Conservation (phyloP, 2,797 vertebrate species). For the Phataginus tricuspis region DNA sequence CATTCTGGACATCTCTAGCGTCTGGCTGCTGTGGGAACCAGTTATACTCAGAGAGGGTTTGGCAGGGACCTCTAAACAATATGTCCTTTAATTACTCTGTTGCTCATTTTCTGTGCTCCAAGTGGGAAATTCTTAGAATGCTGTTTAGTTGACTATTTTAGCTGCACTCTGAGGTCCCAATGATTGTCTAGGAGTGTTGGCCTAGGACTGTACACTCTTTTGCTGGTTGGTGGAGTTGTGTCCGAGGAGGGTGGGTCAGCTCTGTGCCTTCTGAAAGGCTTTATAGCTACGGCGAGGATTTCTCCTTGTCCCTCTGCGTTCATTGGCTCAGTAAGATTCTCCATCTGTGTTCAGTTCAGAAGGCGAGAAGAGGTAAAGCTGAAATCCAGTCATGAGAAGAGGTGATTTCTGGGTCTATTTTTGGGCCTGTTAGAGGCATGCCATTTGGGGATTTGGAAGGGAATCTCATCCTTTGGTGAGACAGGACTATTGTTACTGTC, state of each 20-base stretch:
- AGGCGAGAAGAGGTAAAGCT: not conserved
- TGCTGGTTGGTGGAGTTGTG: not conserved
- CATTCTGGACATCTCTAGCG: conserved; percentile 36
- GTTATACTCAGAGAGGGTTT: conserved; percentile 25
- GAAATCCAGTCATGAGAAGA: not conserved
- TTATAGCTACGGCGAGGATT: not conserved
- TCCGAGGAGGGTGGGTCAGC: not conserved
- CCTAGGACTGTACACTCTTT: not conserved
- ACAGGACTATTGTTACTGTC: not conserved
- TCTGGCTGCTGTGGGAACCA: conserved; percentile 26
- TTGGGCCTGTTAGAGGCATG: not conserved
- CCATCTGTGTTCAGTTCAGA: not conserved
- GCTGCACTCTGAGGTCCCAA: not conserved
- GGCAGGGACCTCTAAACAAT: not conserved
- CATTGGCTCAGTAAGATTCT: not conserved
- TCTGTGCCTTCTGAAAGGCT: not conserved
- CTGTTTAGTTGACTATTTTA: not conserved
- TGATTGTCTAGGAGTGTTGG: not conserved
- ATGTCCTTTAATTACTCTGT: not conserved
- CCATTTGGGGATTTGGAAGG: conserved; percentile 14
- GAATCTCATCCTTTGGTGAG: not conserved
- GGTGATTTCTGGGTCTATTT: not conserved
- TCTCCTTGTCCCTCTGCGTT: not conserved
- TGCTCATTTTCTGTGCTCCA: not conserved
- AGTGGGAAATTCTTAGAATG: conserved; percentile 12